A percentile compares a stretch with the other conserved stretches of the same genome.
Conservation (phyloP, 2,888 invertebrate species). For the Leptopilina syphax region DNA sequence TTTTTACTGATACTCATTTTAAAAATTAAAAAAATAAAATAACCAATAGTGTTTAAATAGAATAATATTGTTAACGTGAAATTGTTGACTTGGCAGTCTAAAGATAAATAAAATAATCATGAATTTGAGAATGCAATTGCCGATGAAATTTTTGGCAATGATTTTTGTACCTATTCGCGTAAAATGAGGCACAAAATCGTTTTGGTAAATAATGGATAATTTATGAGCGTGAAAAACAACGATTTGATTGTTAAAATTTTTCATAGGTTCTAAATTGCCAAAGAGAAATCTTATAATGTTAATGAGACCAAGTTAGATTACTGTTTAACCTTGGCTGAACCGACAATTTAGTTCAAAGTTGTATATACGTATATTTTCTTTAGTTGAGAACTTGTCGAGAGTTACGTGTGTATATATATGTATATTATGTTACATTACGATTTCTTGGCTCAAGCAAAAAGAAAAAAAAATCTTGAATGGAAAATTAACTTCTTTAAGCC, state of each 20-base stretch:
- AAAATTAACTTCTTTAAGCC: constrained; percentile 16
- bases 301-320: constrained; percentile 21
- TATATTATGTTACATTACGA: constrained; percentile 24
- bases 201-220: neutral
- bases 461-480: constrained; percentile 16
- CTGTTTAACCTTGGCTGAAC: constrained; percentile 23
- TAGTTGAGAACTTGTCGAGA: neutral
- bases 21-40: constrained; percentile 63
- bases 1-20: no score
- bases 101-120: constrained; percentile 66
- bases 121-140: constrained; percentile 35
- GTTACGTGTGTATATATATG: neutral
- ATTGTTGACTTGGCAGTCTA: constrained; percentile 70
- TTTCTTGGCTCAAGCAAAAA: constrained; percentile 11
- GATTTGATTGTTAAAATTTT: constrained; percentile 5
- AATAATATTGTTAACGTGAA: constrained; percentile 65
- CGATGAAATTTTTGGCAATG: constrained; percentile 20
- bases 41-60: no score
- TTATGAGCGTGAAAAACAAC: neutral
- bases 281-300: neutral
- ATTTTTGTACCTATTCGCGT: neutral
- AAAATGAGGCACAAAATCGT: neutral
- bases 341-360: constrained; percentile 33
- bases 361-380: neutral
- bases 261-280: constrained; percentile 1